Conservation (phyloP, 2,888 invertebrate genomes). For the Acanthosoma haemorrhoidale region DNA sequence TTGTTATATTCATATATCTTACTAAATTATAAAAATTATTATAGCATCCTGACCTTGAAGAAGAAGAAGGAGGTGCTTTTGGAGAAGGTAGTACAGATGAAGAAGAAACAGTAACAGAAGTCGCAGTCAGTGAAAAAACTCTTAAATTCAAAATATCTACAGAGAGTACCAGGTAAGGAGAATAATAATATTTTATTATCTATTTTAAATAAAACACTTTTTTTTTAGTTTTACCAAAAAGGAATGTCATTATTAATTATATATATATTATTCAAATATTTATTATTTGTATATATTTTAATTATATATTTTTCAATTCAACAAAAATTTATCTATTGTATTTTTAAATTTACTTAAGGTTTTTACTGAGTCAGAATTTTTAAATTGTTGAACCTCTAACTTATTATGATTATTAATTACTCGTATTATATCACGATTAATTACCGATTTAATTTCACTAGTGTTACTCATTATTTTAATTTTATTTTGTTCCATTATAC, state of each 20-base stretch:
- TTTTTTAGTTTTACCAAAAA: too few species aligned
- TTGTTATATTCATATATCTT: background rate
- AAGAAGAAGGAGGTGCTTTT: slow-evolving; percentile 32
- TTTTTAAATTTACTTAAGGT: too few species aligned
- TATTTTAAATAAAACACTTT: too few species aligned
- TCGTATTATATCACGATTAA: too few species aligned
- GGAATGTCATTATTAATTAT: background rate
- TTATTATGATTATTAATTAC: too few species aligned
- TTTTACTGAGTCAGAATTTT: too few species aligned
- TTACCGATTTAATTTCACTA: too few species aligned
- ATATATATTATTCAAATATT: too few species aligned
- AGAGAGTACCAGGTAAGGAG: slow-evolving; percentile 52
- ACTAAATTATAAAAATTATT: background rate
- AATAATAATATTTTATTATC: background rate
- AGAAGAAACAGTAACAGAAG: slow-evolving; percentile 62
- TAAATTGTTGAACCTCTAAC: too few species aligned
- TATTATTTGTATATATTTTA: too few species aligned
- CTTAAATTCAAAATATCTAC: slow-evolving; percentile 71
- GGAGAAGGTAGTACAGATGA: slow-evolving; percentile 41
- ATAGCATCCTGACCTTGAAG: slow-evolving; percentile 33
- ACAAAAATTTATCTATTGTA: too few species aligned
- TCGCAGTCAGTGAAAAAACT: slow-evolving; percentile 64
- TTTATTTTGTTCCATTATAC: background rate
- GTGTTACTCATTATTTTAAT: background rate
- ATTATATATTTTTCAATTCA: background rate